Percentiles rank a stretch among this genome's conserved stretches.
These are phyloP conservation scores for Phyllotreta striolata DNA, from an alignment of 2,888 invertebrate species.

Conservation along the genomic window DNA sequence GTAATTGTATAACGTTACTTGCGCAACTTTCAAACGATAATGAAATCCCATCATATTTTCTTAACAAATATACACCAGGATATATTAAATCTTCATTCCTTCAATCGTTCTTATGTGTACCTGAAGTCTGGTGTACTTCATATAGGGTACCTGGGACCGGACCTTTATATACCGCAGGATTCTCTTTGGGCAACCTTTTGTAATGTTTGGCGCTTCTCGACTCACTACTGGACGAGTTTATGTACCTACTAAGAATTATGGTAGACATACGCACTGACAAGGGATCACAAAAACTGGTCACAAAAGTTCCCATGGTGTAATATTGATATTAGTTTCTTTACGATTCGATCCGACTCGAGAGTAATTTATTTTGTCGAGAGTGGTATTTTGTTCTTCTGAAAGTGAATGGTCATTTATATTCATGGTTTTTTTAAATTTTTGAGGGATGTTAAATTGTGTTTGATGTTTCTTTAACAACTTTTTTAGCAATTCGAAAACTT, in stretches of 20 bases:
- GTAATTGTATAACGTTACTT: too few relatives aligned
- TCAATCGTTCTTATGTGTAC: background rate
- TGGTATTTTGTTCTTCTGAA: too few relatives aligned
- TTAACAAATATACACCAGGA: background rate
- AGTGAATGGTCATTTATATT: too few relatives aligned
- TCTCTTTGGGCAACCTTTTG: constrained; percentile 20
- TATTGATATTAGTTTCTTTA: too few relatives aligned
- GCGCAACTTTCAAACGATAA: too few relatives aligned
- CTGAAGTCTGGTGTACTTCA: background rate
- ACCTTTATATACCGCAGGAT: background rate
- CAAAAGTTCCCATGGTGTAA: constrained; percentile 1
- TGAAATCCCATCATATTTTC: too few relatives aligned
- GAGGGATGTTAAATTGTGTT: too few relatives aligned
- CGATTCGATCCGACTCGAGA: too few relatives aligned
- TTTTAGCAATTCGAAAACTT: too few relatives aligned
- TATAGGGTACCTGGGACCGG: background rate
- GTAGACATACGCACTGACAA: constrained; percentile 10
- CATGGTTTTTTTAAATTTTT: too few relatives aligned
- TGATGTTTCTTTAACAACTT: too few relatives aligned
- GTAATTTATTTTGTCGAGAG: too few relatives aligned
- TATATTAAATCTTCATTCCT: background rate
- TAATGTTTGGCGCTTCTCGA: constrained; percentile 22
- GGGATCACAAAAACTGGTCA: constrained; percentile 8
- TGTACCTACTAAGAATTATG: constrained; percentile 2
- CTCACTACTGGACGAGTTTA: background rate